These are phyloP conservation scores for Diarsia dahlii DNA, from an alignment of 2,888 invertebrate species.

Conservation along the genomic window DNA sequence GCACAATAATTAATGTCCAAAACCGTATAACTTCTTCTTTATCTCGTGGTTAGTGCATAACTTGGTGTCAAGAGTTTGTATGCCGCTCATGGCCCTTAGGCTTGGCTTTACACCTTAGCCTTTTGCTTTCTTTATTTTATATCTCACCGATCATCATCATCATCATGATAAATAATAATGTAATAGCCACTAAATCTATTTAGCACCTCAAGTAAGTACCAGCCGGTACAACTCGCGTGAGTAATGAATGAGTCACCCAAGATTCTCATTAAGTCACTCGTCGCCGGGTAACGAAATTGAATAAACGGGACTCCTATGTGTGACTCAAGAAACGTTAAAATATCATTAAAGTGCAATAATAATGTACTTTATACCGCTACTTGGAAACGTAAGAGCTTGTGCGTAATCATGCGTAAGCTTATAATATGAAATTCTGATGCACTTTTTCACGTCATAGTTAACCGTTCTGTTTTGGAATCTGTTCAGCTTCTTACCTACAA, in stretches of 20 bases:
- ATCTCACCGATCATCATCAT: too few species aligned
- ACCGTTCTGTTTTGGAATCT: constrained; percentile 37
- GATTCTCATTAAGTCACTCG: constrained; percentile 64
- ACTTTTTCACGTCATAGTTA: constrained; percentile 30
- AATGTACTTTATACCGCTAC: constrained; percentile 45
- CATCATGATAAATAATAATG: too few species aligned
- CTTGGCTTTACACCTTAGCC: too few species aligned
- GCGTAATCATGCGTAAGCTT: constrained; percentile 52
- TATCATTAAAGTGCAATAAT: constrained; percentile 57
- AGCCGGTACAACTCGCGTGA: constrained; percentile 51
- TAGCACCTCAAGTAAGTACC: constrained; percentile 43
- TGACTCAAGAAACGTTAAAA: constrained; percentile 62
- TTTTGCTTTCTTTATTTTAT: too few species aligned
- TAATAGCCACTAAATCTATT: constrained; percentile 51
- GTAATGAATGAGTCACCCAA: constrained; percentile 70
- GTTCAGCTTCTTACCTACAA: constrained; percentile 16
- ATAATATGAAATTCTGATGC: constrained; percentile 40
- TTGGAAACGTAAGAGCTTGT: constrained; percentile 31
- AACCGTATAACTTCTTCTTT: too few species aligned
- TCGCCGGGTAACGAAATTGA: constrained; percentile 61
- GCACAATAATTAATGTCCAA: neutral
- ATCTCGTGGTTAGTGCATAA: too few species aligned
- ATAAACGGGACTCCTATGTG: constrained; percentile 60
- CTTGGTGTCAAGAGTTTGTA: too few species aligned
- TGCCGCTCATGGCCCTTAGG: too few species aligned